Evolutionary conservation across 2,888 invertebrate genomes (phyloP).

Genomic region (Omphaloscelis lunosa): DNA sequence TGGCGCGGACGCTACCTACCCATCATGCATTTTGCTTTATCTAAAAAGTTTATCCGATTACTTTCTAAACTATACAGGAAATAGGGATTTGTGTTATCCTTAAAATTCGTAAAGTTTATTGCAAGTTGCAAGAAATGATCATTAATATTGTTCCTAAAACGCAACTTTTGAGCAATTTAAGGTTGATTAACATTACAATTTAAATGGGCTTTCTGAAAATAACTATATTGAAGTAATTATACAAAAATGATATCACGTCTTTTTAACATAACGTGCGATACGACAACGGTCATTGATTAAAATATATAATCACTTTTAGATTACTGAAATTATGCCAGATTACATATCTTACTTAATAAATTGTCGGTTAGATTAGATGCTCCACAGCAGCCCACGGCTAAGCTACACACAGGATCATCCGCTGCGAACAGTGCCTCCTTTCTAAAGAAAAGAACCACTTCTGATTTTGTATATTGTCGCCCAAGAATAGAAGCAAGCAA

Average conservation of each 20-base stretch:
- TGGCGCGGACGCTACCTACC: too few species aligned
- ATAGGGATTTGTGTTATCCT: not conserved
- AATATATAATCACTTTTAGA: not conserved
- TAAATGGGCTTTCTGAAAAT: not conserved
- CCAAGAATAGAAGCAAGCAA: not conserved
- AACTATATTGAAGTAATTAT: not conserved
- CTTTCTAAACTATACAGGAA: not conserved
- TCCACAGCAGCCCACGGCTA: not conserved
- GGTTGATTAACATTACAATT: not conserved
- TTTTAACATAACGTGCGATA: not conserved
- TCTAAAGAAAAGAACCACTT: not conserved
- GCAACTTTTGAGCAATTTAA: not conserved
- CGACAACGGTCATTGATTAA: conserved; percentile 1
- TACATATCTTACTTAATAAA: not conserved
- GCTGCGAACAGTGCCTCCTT: not conserved
- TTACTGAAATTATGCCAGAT: conserved; percentile 4
- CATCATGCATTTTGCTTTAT: not conserved
- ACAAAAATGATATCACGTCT: not conserved
- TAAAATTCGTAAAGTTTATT: not conserved
- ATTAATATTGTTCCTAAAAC: not conserved
- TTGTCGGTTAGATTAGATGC: not conserved
- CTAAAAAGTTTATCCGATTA: conserved; percentile 2
- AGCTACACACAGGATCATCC: not conserved
- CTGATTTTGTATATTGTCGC: not conserved
- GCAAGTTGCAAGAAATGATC: not conserved